Evolutionary conservation across 1,140 invertebrate species (phyloP), one percentile per base, ranked within the genome.

Genomic region (Drosophila pachea): DNA sequence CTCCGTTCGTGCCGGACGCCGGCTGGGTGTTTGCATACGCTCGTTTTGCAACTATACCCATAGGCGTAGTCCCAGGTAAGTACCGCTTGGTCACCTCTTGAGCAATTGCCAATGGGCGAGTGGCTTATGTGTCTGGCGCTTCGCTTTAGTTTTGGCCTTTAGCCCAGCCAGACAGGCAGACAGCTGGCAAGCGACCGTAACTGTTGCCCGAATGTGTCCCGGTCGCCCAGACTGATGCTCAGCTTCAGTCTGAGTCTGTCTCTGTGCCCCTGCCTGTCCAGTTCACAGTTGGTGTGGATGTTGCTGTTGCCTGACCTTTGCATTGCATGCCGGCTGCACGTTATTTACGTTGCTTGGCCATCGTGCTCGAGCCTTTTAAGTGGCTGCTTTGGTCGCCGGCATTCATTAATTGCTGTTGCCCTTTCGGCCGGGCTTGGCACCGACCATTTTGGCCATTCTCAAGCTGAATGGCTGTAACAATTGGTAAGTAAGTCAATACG

Each of bases 351-450:
- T 76, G 53, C 33, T 60, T 45, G 60, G 56, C 56, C 65, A 68
- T 68, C 61, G 60, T 68, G 73, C 56, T 76, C 60, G 50, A 55
- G 60, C 61, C 70, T 74, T 74, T 74, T 74, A 70, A 66, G 61
- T 74, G 68, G 40, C 42, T 66, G 33, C 42, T 7, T 54, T 22
- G 43, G 35, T 40, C 49, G 61, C 38, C 53, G 40, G 65, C 59
- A 66, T 69, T 65, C 76, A 69, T 82, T 83, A 83, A 83, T 83
- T 83, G 76, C 76, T 73, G 60, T 77, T 83, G 78, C 66, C 78
- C 74, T 83, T 75, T 82, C 42, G 55, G 52, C 73, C 45, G 54
- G 62, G 55, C 48, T 54, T 65, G 62, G 49, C 68, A 58, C 4
- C 47, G 61, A 58, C 54, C 22, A 22, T 65, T 58, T 69, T 69